Conservation (phyloP, 2,888 invertebrate species). For the Ichneumon xanthorius region DNA sequence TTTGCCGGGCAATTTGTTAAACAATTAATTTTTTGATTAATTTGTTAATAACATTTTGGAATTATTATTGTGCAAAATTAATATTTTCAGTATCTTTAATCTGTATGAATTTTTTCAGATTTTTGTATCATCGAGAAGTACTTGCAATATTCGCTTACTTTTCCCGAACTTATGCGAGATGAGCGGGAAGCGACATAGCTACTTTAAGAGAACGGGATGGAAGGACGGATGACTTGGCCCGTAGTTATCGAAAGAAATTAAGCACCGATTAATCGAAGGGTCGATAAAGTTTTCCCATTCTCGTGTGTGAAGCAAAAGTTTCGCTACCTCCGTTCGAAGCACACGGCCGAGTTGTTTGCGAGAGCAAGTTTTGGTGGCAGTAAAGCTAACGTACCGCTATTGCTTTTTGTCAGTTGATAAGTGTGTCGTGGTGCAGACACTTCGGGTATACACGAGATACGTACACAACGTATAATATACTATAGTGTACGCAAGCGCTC, state of each 20-base stretch:
- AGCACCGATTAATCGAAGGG: slow-evolving; percentile 20
- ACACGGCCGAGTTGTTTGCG: neutral
- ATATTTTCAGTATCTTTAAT: too few species aligned
- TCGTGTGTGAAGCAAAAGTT: slow-evolving; percentile 26
- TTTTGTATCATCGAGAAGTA: too few species aligned
- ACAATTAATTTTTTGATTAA: too few species aligned
- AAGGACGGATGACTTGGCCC: neutral
- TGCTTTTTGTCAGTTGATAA: too few species aligned
- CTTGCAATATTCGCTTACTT: too few species aligned
- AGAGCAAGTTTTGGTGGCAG: slow-evolving; percentile 9
- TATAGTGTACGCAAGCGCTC: neutral
- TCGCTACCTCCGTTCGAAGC: slow-evolving; percentile 33
- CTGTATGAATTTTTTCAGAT: too few species aligned
- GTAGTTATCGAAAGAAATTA: neutral
- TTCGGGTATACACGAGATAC: neutral
- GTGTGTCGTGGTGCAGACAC: too few species aligned
- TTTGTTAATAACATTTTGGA: too few species aligned
- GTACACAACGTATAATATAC: neutral
- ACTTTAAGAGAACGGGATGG: neutral
- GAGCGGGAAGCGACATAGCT: too few species aligned
- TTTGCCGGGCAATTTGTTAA: too few species aligned
- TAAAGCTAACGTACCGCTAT: slow-evolving; percentile 10
- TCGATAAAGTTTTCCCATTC: slow-evolving; percentile 26
- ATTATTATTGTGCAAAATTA: too few species aligned
- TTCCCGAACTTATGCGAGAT: too few species aligned